Evolutionary conservation across 2,888 invertebrate species (phyloP), one percentile per base, ranked within the genome.

Genomic region (Plusia festucae): DNA sequence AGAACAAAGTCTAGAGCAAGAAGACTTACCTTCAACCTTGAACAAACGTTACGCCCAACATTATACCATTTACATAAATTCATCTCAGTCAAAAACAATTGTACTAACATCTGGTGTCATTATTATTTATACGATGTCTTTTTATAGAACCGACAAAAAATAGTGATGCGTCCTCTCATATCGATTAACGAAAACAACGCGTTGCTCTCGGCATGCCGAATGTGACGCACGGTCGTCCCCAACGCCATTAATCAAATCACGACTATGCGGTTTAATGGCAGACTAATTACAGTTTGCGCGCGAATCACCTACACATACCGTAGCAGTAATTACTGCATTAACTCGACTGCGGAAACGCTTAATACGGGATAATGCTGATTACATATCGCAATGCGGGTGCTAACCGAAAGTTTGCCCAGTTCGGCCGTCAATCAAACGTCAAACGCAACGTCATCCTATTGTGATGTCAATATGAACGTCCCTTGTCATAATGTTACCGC

Each of bases 231-330:
- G 78, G 73, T 77, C 81, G 78, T 82, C 81, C 82, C 77, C 73
- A 67, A 76, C 73, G 78, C 76, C 86, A 88, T 94, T 93, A 93
- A 94, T 94, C 94, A 94, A 93, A 93, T 93, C 93, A 90, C 87
- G 84, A 85, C 85, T 83, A 84, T 87, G 91, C 88, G 93, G 93
- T 91, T 90, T 92, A 91, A 93, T 92, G 90, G 90, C 92, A 86
- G 90, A 89, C 93, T 94, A 94, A 94, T 94, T 94, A 93, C 93
- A 91, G 92, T 90, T 90, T 86, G 89, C 80, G 85, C 82, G 74
- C 85, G 85, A 88, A 86, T 88, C 88, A 88, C 86, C 86, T 86
- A 85, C 85, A 86, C 82, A 84, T 83, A 84, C 81, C 78, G 83
- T 81, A 81, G 83, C 82, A 83, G 85, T 88, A 89, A 91, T 90